Evolutionary conservation across 1,140 invertebrate genomes (phyloP), one percentile per base, ranked within the genome.

Genomic region (Drosophila subobscura): DNA sequence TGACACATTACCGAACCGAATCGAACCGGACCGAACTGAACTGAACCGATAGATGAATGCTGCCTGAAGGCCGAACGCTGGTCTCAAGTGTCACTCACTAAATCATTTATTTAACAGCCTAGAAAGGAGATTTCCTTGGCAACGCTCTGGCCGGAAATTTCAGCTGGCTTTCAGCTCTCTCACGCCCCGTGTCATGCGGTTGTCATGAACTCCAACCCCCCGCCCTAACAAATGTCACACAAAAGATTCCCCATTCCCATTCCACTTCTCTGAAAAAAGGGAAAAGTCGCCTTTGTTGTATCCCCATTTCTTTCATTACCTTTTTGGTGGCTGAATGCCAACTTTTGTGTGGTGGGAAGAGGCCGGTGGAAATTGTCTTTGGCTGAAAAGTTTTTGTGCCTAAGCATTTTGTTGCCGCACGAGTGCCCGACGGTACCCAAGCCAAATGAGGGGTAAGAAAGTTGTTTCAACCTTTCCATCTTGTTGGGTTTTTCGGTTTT

Each of bases 391-490:
- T 58, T 68, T 67, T 16, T 10, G 33, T 37, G 8, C 23, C 46
- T 51, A 60, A 79, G 47, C 47, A 71, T 76, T 79, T 56, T 55
- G 47, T 47, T 65, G 72, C 50, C 60, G 77, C 77, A 80, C 77
- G 77, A 80, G 72, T 52, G 77, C 52, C 46, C 57, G 57, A 37
- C 22, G 54, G 54, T 44, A 57, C 33, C 33, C 27, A 27, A 42
- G 12, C 23, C 40, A 80, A 79, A 76, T 58, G 57, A 58, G 33
- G 47, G 64, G 8, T 57, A 66, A 22, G 50, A 66, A 76, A 49
- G 47, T 63, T 58, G 47, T 77, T 81, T 64, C 73, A 72, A 66
- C 47, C 63, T 61, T 79, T 70, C 59, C 55, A 37, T 37, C 33
- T 37, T 37, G 33, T 37, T 37, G 33, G 33, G 33, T 37, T 12